A percentile compares a stretch with the other conserved stretches of the same genome.
Conservation (phyloP, 2,113 vertebrate species). For the Daphoenositta chrysoptera region DNA sequence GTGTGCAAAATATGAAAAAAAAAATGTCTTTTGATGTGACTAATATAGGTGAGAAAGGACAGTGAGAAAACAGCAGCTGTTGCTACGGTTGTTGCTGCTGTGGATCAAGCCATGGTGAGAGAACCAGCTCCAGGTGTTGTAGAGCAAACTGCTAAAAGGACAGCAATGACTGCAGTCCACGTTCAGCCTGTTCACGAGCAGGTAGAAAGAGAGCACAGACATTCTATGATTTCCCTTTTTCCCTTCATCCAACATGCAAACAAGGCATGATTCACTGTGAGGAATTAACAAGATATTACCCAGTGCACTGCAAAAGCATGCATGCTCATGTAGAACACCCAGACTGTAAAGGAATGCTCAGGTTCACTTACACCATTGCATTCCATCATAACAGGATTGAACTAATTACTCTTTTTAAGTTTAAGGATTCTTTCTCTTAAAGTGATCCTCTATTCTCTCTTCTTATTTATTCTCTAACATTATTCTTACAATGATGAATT, state of each 20-base stretch:
- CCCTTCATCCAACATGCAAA: neutral
- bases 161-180: slow-evolving; percentile 74
- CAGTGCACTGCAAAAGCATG: slow-evolving; percentile 1
- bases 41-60: slow-evolving; percentile 75
- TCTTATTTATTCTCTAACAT: slow-evolving; percentile 14
- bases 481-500: neutral
- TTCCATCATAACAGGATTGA: neutral
- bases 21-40: slow-evolving; percentile 48
- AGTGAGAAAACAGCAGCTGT: slow-evolving; percentile 81
- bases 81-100: slow-evolving; percentile 86
- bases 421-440: slow-evolving; percentile 14
- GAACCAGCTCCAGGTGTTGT: slow-evolving; percentile 73
- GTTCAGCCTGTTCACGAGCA: slow-evolving; percentile 78
- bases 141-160: slow-evolving; percentile 77
- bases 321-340: neutral
- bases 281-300: slow-evolving; percentile 18
- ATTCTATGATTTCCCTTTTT: neutral
- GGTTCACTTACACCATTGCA: neutral
- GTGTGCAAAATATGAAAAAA: slow-evolving; percentile 6
- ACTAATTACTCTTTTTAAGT: neutral
- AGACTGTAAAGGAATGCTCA: neutral
- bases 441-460: neutral
- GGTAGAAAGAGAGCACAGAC: slow-evolving; percentile 64
- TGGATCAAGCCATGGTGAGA: slow-evolving; percentile 87
- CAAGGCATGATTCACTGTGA: slow-evolving; percentile 8